A percentile compares a stretch with the other conserved stretches of the same genome.
These are phyloP conservation scores for Drosophila borborema DNA, from an alignment of 2,888 invertebrate genomes.

Conservation along the genomic window DNA sequence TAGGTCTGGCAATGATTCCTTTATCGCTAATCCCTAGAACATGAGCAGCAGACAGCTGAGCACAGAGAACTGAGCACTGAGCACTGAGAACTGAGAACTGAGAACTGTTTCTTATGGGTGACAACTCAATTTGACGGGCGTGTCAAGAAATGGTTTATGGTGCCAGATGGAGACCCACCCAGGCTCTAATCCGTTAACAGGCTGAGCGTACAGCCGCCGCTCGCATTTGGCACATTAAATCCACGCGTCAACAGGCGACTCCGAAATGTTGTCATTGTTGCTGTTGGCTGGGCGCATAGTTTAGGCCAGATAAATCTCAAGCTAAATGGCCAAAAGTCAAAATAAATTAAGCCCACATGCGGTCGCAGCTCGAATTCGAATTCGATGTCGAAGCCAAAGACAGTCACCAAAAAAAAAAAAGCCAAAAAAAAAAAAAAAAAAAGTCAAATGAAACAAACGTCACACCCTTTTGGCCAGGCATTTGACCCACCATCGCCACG, in stretches of 20 bases:
- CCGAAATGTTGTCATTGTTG: constrained; percentile 57
- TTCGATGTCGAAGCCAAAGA: constrained; percentile 52
- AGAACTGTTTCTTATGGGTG: constrained; percentile 25
- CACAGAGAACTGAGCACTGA: background rate
- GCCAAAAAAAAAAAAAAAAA: background rate
- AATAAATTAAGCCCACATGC: constrained; percentile 82
- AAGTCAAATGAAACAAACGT: constrained; percentile 60
- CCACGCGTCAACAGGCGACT: constrained; percentile 75
- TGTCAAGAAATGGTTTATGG: constrained; percentile 47
- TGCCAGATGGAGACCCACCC: constrained; percentile 51
- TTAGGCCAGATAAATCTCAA: constrained; percentile 81
- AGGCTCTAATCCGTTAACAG: constrained; percentile 65
- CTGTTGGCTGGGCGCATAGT: constrained; percentile 66
- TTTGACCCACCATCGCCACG: constrained; percentile 62
- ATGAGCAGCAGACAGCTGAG: constrained; percentile 23
- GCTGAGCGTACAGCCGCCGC: constrained; percentile 29
- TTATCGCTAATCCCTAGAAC: constrained; percentile 40
- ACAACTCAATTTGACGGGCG: constrained; percentile 61
- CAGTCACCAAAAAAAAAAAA: constrained; percentile 71
- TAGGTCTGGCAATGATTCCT: constrained; percentile 10
- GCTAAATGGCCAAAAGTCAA: constrained; percentile 82
- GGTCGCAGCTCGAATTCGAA: constrained; percentile 42
- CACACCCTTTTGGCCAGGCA: constrained; percentile 79
- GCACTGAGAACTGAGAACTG: background rate
- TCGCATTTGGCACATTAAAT: constrained; percentile 76